These are phyloP conservation scores for Drosophila neutralis DNA, from an alignment of 2,888 invertebrate species.

Conservation along the genomic window DNA sequence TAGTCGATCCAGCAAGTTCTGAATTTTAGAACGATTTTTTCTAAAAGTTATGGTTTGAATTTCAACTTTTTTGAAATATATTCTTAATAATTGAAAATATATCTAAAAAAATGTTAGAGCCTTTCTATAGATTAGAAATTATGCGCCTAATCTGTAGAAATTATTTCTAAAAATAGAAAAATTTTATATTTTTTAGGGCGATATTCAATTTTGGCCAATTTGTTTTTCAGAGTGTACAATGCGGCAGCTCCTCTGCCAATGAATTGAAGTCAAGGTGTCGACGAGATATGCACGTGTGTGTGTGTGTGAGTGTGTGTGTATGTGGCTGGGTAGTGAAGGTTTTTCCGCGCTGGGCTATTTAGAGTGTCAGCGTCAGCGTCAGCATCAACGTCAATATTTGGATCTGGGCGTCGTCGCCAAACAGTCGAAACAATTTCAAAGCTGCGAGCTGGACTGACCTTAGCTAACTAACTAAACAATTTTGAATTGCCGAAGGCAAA, in stretches of 20 bases:
- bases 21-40: not conserved
- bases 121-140: not conserved
- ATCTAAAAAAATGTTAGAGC: fast-evolving
- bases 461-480: conserved; percentile 59
- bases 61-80: not conserved
- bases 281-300: conserved; percentile 2
- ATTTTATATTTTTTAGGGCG: fast-evolving
- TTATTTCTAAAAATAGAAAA: not conserved
- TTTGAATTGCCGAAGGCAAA: conserved; percentile 53
- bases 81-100: not conserved
- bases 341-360: conserved; percentile 74
- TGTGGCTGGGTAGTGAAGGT: conserved; percentile 56
- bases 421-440: conserved; percentile 67
- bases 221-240: not conserved
- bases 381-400: conserved; percentile 67
- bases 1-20: not conserved
- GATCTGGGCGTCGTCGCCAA: conserved; percentile 71
- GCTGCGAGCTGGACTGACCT: conserved; percentile 66
- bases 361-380: conserved; percentile 53
- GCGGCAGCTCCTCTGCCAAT: conserved; percentile 36
- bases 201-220: not conserved
- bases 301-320: not conserved
- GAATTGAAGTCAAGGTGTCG: conserved; percentile 76
- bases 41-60: not conserved
- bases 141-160: not conserved